phyloP scores from a whole-genome alignment of 2,888 invertebrate species.

The Cephus rjabovi region DNA sequence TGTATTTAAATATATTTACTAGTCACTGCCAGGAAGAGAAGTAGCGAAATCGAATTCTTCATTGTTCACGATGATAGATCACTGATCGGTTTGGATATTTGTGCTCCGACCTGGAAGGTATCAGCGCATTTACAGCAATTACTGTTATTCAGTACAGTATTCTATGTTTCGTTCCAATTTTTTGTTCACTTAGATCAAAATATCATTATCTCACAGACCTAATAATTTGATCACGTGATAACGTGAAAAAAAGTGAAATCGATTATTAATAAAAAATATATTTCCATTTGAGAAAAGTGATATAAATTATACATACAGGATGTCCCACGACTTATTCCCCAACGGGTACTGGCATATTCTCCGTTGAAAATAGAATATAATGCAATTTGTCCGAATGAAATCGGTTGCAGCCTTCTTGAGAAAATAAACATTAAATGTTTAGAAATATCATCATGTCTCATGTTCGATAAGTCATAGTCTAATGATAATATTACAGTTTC shows the following conservation, averaged over 20 bases:
- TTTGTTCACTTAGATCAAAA: background rate
- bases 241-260: too few relatives aligned
- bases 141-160: background rate
- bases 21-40: background rate
- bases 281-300: background rate
- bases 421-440: too few relatives aligned
- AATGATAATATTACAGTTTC: too few relatives aligned
- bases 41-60: background rate
- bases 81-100: background rate
- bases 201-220: background rate
- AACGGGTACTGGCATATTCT: too few relatives aligned
- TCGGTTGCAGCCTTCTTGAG: too few relatives aligned
- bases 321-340: too few relatives aligned
- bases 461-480: too few relatives aligned
- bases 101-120: background rate
- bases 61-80: background rate
- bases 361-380: too few relatives aligned
- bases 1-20: background rate
- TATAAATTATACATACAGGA: background rate
- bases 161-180: too few relatives aligned
- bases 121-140: background rate
- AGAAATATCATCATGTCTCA: too few relatives aligned
- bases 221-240: background rate
- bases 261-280: background rate
- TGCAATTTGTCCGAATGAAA: too few relatives aligned